Evolutionary conservation across 2,113 vertebrate genomes (phyloP), one percentile per base, ranked within the genome.

Genomic region (Sylvilagus bachmani): DNA sequence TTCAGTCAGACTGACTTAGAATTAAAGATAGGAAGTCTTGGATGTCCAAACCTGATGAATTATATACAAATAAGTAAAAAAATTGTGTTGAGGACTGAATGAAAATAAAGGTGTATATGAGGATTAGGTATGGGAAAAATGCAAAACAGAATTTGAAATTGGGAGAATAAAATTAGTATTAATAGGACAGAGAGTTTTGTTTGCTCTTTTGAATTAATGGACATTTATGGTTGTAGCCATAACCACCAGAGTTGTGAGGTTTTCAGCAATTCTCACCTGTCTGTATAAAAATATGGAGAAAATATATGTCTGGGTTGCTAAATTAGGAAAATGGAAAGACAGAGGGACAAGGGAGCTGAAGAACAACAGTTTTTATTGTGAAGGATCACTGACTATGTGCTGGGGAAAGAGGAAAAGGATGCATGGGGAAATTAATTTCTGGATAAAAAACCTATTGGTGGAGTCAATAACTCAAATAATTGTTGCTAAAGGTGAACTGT

Each of bases 51-150:
- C 17, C 17, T 70, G 2, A 22, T 66, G 21, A 55, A 0, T 69
- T 92, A 7, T 53, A 55, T 33, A 31, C 24, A 2, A 0, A 44
- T 73, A 82, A 93, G 33, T 31, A 51, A 92, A 89, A 55, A 44
- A 44, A 6, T 5, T 27, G 0, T 51, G 27, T 2, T 24, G 51
- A 66, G 3, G 10, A 44, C 4, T 71, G 6, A 8, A 31, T 88
- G 19, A 74, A 67, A 55, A 22, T 53, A 70, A 90, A 88, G 2
- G 1, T 79, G 8, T 9, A 51, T 38, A 9, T 33, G n/a, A 69
- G 11, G n/a, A 38, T 79, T 70, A 44, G 4, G 21, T 36, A 3
- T 38, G 6, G 64, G 17, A 73, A 58, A 61, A 53, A 70, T 12
- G 6, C 21, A 24, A 78, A 70, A 49, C 4, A 81, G 9, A 66